Evolutionary conservation across 37 sponge, comb jelly and placozoan species (phyloP).

Genomic region (Halichondria panicea): DNA sequence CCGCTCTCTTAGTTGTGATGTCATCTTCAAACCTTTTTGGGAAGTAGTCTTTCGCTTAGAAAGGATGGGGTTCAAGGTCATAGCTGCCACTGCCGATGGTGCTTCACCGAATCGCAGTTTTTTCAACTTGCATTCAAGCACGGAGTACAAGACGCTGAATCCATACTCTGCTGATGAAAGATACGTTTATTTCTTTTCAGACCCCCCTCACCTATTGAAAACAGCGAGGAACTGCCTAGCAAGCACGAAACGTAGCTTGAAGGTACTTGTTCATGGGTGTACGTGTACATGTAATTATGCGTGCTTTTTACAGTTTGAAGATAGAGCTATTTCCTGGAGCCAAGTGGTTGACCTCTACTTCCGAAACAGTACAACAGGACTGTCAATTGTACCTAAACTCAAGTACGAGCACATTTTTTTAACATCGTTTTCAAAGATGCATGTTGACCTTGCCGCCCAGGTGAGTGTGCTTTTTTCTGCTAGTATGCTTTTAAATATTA

Average conservation of each 20-base stretch:
- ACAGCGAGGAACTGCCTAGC: constrained; percentile 38
- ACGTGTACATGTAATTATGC: background rate
- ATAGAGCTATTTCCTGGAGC: constrained; percentile 18
- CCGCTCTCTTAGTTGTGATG: constrained; percentile 13
- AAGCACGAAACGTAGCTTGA: constrained; percentile 10
- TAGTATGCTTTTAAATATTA: background rate
- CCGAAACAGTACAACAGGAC: constrained; percentile 1
- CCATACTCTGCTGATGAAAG: constrained; percentile 32
- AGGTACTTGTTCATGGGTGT: constrained; percentile 15
- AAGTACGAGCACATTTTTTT: constrained; percentile 53
- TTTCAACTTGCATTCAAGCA: constrained; percentile 12
- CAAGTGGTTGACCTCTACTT: constrained; percentile 26
- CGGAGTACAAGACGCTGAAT: constrained; percentile 22
- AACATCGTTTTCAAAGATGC: constrained; percentile 57
- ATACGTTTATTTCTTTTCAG: constrained; percentile 44
- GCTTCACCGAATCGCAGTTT: constrained; percentile 29
- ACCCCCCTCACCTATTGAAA: constrained; percentile 55
- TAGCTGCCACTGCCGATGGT: constrained; percentile 31
- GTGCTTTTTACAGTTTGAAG: constrained; percentile 30
- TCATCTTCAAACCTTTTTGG: constrained; percentile 39
- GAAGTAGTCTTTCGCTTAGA: constrained; percentile 25
- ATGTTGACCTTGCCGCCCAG: constrained; percentile 61
- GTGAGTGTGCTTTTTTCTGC: constrained; percentile 3
- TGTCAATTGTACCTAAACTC: constrained; percentile 43
- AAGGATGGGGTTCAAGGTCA: constrained; percentile 9